Base-by-base conservation (phyloP, 35 echinoderm and acorn worm species). In the Lytechinus variegatus region DNA sequence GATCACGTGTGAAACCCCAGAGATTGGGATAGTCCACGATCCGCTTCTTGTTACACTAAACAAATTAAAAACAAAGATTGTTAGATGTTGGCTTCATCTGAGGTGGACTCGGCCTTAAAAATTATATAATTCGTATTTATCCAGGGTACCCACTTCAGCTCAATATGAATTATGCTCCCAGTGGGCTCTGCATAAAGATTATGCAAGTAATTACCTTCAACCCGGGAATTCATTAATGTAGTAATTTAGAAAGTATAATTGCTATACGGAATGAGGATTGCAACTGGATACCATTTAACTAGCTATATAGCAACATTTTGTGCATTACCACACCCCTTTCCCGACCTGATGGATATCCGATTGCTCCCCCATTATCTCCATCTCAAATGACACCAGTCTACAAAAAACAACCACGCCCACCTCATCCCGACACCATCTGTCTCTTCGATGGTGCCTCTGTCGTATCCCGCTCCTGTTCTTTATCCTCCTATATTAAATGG, bases 41-140 rank as follows among this genome's bases (percentile, higher is more conserved):
- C 7, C 98, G 95, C 91, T 99, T 99, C 98, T 99, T 99, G 98
- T 99, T 99, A 53, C 98, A 99, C 98, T 90, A 44, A 52, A 33
- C 14, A 90, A 54, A 90, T 24, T 79, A 79, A n/a, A 4, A 79
- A 79, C 33, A 44, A 44, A 44, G 33, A 44, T 44, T 44, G 33
- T 44, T 44, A 44, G 33, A 44, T 44, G n/a, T n/a, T n/a, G n/a
- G n/a, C 33, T 44, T 44, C 33, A 44, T 44, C 33, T 44, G 33
- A 44, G 33, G 33, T 2, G 33, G 33, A 44, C 33, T 44, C 33
- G 33, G 33, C 33, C 33, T 44, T 44, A 1, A 44, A 44, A 44
- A 44, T 1, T 44, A 44, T 44, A 44, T 44, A 44, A 44, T 44
- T 44, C 33, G 33, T 44, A 44, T 44, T 44, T 44, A 44, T 2